phyloP scores from a whole-genome alignment of 2,888 invertebrate species.

The Trissolcus japonicus region DNA sequence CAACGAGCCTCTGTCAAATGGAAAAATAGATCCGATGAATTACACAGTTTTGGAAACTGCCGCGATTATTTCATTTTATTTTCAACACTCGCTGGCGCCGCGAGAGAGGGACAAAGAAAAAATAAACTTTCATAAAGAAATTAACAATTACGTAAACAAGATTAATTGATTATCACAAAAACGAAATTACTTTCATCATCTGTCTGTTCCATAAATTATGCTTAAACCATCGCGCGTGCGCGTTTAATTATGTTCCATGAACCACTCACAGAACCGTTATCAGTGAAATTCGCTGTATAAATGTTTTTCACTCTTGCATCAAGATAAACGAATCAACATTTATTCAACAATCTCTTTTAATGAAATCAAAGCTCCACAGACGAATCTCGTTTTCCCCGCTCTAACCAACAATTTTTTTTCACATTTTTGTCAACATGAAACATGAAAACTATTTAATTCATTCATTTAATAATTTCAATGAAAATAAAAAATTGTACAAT shows the following conservation, averaged over 20 bases:
- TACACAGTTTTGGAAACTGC: no score
- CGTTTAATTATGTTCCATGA: conserved; percentile 30
- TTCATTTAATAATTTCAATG: no score
- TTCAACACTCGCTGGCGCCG: no score
- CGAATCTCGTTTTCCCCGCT: neutral
- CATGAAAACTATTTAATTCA: no score
- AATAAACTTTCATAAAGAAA: neutral
- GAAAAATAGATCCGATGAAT: no score
- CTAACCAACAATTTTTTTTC: no score
- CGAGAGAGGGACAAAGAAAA: neutral
- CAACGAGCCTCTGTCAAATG: conserved; percentile 14
- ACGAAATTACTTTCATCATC: conserved; percentile 37
- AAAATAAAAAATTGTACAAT: no score
- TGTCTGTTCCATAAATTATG: conserved; percentile 29
- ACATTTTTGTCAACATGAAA: no score
- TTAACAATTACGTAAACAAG: conserved; percentile 22
- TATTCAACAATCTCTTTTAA: no score
- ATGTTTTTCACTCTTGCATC: conserved; percentile 27
- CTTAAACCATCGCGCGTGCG: conserved; percentile 23
- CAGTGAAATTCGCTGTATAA: conserved; percentile 42
- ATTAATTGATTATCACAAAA: conserved; percentile 29
- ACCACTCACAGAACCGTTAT: conserved; percentile 29
- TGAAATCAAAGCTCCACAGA: no score
- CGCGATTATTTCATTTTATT: no score
- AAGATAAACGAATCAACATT: conserved; percentile 6